These are phyloP conservation scores for Calcarius lapponicus DNA, from an alignment of 2,797 vertebrate species.

Conservation along the genomic window DNA sequence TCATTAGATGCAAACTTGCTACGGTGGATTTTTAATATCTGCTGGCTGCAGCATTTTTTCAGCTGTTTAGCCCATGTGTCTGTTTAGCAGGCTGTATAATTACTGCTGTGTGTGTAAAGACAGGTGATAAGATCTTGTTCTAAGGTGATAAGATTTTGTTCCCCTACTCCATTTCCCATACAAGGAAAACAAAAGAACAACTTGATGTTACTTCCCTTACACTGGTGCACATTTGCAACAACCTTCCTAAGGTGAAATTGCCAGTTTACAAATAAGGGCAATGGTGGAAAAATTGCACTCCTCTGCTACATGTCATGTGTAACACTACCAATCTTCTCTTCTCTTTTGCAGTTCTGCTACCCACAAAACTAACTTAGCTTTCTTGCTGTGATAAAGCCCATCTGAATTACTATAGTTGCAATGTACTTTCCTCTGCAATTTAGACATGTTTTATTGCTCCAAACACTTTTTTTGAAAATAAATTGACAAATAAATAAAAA, in stretches of 20 bases:
- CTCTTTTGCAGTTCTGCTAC: not conserved
- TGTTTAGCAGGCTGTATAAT: constrained; percentile 2
- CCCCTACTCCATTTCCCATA: not conserved
- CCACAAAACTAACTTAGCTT: constrained; percentile 1
- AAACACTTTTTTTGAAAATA: not conserved
- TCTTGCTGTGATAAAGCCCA: not conserved
- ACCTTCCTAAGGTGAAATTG: not conserved
- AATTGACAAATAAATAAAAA: not conserved
- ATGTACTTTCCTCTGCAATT: constrained; percentile 23
- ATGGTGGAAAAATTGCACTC: not conserved
- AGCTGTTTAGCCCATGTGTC: not conserved
- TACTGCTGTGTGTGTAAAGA: not conserved
- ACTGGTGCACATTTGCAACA: not conserved
- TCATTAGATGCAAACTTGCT: constrained; percentile 29
- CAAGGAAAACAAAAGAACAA: not conserved
- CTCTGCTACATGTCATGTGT: not conserved
- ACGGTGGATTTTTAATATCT: constrained; percentile 9
- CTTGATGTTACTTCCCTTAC: not conserved
- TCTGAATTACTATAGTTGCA: not conserved
- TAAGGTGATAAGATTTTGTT: not conserved
- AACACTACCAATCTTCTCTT: not conserved
- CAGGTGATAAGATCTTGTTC: not conserved
- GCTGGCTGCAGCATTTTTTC: not conserved
- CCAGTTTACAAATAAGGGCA: not conserved
- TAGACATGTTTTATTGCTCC: constrained; percentile 12